Conservation (phyloP, 2,797 vertebrate genomes). For the Podargus strigoides region DNA sequence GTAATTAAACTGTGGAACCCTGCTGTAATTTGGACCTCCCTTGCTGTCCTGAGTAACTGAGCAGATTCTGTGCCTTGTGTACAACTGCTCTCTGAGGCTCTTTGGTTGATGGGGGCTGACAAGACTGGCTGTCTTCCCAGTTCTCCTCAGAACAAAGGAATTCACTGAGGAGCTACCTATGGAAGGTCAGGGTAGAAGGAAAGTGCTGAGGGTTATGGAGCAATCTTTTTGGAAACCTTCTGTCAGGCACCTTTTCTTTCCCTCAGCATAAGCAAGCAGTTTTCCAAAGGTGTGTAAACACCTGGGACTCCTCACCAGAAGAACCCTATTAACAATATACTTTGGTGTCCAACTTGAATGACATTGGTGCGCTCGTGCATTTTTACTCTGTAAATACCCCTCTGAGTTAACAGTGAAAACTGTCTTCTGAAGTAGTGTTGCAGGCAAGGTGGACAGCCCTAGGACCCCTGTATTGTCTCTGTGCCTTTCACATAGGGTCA, state of each 20-base stretch:
- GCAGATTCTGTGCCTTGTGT: background rate
- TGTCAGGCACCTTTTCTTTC: background rate
- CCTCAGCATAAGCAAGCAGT: background rate
- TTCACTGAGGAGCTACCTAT: background rate
- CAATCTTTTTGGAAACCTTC: background rate
- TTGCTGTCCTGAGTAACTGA: background rate
- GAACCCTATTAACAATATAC: background rate
- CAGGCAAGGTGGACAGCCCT: background rate
- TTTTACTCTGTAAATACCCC: background rate
- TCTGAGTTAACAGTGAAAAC: background rate
- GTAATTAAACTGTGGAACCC: background rate
- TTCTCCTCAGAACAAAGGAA: background rate
- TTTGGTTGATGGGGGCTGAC: background rate
- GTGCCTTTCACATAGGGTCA: fast-evolving
- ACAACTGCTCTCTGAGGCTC: background rate
- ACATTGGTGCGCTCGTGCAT: background rate
- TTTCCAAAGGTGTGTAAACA: background rate
- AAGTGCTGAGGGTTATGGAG: background rate
- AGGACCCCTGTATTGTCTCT: background rate
- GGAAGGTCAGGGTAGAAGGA: background rate
- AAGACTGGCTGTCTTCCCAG: background rate
- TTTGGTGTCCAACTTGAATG: background rate
- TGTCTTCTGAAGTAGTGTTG: background rate
- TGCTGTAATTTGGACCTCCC: background rate
- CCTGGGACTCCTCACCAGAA: background rate